Conservation (phyloP, 35 echinoderm and acorn worm genomes). For the Heliocidaris tuberculata region DNA sequence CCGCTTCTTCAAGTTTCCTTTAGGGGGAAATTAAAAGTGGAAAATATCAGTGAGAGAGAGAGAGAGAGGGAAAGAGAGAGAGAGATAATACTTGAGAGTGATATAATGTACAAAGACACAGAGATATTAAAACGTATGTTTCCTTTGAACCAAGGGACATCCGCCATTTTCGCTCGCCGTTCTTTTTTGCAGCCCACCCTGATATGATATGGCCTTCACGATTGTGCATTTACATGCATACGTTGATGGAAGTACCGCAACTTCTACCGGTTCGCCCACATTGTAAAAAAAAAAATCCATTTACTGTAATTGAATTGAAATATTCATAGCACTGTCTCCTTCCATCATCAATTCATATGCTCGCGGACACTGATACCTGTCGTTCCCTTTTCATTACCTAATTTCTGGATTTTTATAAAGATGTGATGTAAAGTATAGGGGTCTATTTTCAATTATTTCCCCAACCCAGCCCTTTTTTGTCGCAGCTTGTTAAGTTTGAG, state of each 20-base stretch:
- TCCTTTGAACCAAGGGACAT: not conserved
- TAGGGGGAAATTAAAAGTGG: not conserved
- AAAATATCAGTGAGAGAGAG: not conserved
- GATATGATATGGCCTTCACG: not conserved
- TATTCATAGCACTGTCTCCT: not conserved
- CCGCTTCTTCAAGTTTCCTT: not conserved
- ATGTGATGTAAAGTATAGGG: too few relatives aligned
- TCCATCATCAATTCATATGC: not conserved
- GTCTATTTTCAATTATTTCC: not conserved
- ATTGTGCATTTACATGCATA: not conserved
- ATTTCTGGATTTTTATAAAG: not conserved
- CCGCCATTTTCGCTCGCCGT: not conserved
- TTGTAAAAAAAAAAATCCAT: not conserved
- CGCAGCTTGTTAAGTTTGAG: too few relatives aligned
- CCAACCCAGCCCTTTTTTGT: not conserved
- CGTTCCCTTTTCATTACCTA: not conserved
- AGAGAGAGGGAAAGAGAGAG: not conserved
- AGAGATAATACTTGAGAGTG: not conserved
- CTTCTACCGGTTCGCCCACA: not conserved
- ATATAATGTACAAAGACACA: not conserved
- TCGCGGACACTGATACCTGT: not conserved
- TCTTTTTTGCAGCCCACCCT: not conserved
- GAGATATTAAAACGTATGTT: not conserved
- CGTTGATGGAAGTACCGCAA: not conserved
- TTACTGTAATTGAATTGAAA: conserved; percentile 14